Evolutionary conservation across 23 tunicate species (phyloP).

Genomic region (Ciona savignyi): DNA sequence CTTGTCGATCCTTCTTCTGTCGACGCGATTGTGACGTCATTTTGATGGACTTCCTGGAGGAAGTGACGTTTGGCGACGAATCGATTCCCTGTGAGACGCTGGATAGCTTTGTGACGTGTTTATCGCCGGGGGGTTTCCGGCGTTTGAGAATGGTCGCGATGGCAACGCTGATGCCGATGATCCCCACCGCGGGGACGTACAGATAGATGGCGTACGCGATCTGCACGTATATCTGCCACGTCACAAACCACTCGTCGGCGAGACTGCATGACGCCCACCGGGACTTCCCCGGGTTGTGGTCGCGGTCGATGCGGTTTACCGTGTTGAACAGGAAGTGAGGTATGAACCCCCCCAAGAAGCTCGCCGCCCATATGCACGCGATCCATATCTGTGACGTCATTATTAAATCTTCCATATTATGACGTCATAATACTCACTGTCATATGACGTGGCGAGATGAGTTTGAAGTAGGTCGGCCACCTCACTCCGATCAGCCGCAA

Average conservation of each 20-base stretch:
- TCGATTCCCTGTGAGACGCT: not conserved
- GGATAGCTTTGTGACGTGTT: not conserved
- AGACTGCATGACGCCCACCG: conserved; percentile 73
- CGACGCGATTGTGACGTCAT: not conserved
- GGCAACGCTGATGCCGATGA: conserved; percentile 15
- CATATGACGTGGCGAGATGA: conserved; percentile 23
- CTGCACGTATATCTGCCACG: conserved; percentile 66
- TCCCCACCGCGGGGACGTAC: conserved; percentile 30
- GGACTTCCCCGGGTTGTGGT: conserved; percentile 20
- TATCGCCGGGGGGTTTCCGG: conserved; percentile 7
- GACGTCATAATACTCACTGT: conserved; percentile 23
- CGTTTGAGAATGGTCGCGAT: conserved; percentile 14
- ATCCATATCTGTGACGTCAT: conserved; percentile 39
- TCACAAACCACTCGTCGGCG: conserved; percentile 33
- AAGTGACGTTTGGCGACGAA: not conserved
- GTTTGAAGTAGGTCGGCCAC: conserved; percentile 44
- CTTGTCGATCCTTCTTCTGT: conserved; percentile 6
- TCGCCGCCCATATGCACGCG: conserved; percentile 24
- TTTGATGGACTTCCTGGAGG: not conserved
- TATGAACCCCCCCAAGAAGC: conserved; percentile 41
- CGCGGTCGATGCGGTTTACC: conserved; percentile 43
- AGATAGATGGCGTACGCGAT: conserved; percentile 36
- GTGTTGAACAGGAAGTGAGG: conserved; percentile 69
- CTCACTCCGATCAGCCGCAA: conserved; percentile 50
- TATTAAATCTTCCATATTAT: not conserved